Evolutionary conservation across 2,797 vertebrate genomes (phyloP).

Genomic region (Onychomys arenicola): DNA sequence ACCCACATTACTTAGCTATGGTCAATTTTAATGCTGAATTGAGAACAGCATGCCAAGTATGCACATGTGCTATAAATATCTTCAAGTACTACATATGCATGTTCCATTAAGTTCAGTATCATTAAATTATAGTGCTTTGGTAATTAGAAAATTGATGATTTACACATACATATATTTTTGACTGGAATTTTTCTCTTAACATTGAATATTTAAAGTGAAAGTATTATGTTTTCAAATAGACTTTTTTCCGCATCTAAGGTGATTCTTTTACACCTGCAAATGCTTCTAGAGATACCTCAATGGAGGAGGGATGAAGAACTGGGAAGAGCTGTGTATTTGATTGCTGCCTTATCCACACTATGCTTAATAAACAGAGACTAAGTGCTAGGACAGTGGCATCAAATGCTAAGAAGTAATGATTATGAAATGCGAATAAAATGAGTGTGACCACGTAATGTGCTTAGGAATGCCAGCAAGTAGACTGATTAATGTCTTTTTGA

Average conservation of each 20-base stretch:
- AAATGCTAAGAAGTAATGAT: neutral
- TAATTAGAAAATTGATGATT: neutral
- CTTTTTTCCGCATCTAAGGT: neutral
- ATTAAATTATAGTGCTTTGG: neutral
- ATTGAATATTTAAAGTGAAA: neutral
- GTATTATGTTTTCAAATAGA: neutral
- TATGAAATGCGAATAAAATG: neutral
- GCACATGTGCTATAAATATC: neutral
- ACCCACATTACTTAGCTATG: neutral
- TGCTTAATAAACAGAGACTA: neutral
- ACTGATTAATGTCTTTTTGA: neutral
- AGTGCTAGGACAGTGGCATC: neutral
- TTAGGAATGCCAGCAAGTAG: neutral
- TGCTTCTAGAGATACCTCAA: neutral
- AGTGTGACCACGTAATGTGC: neutral
- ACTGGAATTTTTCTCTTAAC: neutral
- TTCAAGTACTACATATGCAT: neutral
- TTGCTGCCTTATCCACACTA: neutral
- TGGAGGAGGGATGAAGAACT: neutral
- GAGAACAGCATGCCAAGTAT: neutral
- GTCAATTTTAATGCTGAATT: neutral
- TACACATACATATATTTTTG: neutral
- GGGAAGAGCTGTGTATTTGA: neutral
- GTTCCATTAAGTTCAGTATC: neutral
- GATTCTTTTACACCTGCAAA: fast-evolving